Evolutionary conservation across 2,113 vertebrate species (phyloP), one percentile per base, ranked within the genome.

Genomic region (Colistium nudipinnis): DNA sequence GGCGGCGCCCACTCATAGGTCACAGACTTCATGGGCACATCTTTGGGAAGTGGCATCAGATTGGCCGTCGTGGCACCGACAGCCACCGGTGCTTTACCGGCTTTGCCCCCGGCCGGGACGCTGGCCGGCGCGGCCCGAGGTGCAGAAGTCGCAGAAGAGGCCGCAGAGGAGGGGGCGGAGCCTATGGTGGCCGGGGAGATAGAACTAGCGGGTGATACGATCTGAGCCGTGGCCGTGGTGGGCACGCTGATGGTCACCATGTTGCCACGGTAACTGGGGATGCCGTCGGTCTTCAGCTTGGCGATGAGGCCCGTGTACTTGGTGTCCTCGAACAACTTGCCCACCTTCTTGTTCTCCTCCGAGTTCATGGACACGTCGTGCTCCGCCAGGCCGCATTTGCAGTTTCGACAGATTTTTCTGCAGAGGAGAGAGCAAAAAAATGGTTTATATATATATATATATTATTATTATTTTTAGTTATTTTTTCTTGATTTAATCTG

Each of bases 391-490:
- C 96, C 95, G 65, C 98, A 99, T 70, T 98, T 99, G 80, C 98
- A 99, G 86, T 99, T 99, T 30, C 96, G 90, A 53, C 98, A 99
- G 88, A 99, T 96, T 89, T 99, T 99, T 83, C 98, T 99, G 84
- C 55, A 74, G 82, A 65, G 7, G 4, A 45, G n/a, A n/a, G n/a
- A n/a, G n/a, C n/a, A n/a, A n/a, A n/a, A n/a, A n/a, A n/a, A n/a
- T n/a, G n/a, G n/a, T n/a, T n/a, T n/a, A n/a, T n/a, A n/a, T n/a
- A n/a, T n/a, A n/a, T n/a, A n/a, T n/a, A n/a, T n/a, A n/a, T n/a
- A n/a, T n/a, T n/a, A n/a, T n/a, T n/a, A n/a, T n/a, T n/a, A n/a
- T n/a, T n/a, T n/a, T n/a, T n/a, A n/a, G n/a, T n/a, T n/a, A n/a
- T n/a, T n/a, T n/a, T n/a, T n/a, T n/a, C n/a, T n/a, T n/a, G n/a